Conservation (phyloP, 2,797 vertebrate species). For the Tinamus major region DNA sequence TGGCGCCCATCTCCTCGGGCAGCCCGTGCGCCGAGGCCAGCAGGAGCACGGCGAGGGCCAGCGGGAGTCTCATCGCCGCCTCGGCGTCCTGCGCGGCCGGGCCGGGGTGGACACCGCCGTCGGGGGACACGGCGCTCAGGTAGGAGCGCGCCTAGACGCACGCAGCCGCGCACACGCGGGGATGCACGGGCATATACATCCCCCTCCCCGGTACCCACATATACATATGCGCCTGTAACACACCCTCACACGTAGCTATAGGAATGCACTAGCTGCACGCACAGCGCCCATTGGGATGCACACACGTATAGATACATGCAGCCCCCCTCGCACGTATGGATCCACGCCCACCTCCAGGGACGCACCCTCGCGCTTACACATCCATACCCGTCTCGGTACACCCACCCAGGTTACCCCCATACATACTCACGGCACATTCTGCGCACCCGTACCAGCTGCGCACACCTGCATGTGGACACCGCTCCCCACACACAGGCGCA, state of each 20-base stretch:
- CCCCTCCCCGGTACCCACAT: too few species aligned
- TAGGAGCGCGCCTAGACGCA: too few species aligned
- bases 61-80: slow-evolving; percentile 84
- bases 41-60: slow-evolving; percentile 82
- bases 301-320: too few species aligned
- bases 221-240: too few species aligned
- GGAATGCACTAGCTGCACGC: neutral
- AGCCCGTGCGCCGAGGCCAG: slow-evolving; percentile 80
- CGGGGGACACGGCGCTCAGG: neutral
- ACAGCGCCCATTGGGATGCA: neutral
- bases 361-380: neutral
- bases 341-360: rapidly evolving
- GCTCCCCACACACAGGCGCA: neutral
- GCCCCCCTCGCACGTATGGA: rapidly evolving
- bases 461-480: rapidly evolving
- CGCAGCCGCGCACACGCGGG: too few species aligned
- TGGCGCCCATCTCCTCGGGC: slow-evolving; percentile 81
- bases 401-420: too few species aligned
- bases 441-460: neutral
- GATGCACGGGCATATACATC: too few species aligned
- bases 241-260: too few species aligned
- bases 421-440: too few species aligned
- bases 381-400: neutral
- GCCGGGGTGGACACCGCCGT: too few species aligned
- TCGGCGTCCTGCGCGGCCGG: neutral